phyloP scores from a whole-genome alignment of 2,113 vertebrate genomes.

The Microcebus ravelobensis region DNA sequence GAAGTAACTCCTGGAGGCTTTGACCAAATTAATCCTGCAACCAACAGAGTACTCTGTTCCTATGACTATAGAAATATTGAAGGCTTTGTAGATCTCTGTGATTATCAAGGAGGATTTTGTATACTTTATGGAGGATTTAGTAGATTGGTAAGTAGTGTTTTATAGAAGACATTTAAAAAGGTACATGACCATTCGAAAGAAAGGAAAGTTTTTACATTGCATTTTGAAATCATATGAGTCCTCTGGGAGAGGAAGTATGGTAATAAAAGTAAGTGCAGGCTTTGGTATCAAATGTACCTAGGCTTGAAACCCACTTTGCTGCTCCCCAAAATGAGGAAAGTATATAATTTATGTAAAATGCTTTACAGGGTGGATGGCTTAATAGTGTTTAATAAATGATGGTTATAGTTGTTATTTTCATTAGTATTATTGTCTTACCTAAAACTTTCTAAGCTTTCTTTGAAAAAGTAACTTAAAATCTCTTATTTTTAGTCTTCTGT shows the following conservation, averaged over 20 bases:
- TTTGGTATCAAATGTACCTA: slow-evolving; percentile 12
- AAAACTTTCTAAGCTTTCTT: slow-evolving; percentile 45
- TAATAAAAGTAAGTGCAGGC: not conserved
- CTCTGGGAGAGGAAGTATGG: not conserved
- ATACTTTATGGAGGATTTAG: slow-evolving; percentile 97
- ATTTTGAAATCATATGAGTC: slow-evolving; percentile 5
- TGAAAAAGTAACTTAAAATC: slow-evolving; percentile 30
- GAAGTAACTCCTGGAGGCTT: slow-evolving; percentile 98
- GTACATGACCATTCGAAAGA: not conserved
- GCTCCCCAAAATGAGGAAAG: not conserved
- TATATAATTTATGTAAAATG: not conserved
- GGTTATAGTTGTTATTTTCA: not conserved
- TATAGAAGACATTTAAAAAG: not conserved
- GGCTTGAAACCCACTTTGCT: not conserved
- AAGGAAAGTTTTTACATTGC: not conserved
- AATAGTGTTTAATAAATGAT: not conserved
- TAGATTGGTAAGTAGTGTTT: slow-evolving; percentile 90
- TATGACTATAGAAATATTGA: slow-evolving; percentile 99
- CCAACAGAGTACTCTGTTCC: slow-evolving; percentile 96
- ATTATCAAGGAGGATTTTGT: slow-evolving; percentile 98
- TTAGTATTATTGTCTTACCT: not conserved
- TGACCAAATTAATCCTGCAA: slow-evolving; percentile 96
- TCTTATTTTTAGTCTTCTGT: not conserved
- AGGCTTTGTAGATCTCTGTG: slow-evolving; percentile 95
- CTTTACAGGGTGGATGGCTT: not conserved